phyloP scores from a whole-genome alignment of 2,797 vertebrate species.

The Hapalemur alaotrensis region DNA sequence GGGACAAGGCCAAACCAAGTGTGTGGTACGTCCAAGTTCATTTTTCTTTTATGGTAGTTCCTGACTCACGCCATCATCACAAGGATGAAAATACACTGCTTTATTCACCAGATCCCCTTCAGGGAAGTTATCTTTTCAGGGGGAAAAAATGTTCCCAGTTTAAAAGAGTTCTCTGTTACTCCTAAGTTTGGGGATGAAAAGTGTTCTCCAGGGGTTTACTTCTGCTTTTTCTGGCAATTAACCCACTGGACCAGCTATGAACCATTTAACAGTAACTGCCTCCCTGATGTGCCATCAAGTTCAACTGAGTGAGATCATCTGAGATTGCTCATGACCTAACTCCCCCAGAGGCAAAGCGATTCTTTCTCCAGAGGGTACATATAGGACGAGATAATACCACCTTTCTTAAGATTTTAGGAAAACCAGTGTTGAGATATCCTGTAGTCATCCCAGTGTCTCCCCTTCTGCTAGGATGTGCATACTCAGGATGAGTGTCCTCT shows the following conservation, averaged over 20 bases:
- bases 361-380: background rate
- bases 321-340: background rate
- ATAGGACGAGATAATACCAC: background rate
- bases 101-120: conserved; percentile 5
- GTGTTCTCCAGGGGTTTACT: conserved; percentile 31
- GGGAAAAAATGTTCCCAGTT: background rate
- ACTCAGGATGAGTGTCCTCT: background rate
- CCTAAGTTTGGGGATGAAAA: conserved; percentile 31
- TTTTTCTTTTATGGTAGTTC: conserved; percentile 4
- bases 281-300: background rate
- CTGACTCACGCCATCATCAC: background rate
- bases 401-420: conserved; percentile 3
- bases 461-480: background rate
- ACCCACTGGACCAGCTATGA: conserved; percentile 1
- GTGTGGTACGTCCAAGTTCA: conserved; percentile 23
- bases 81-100: background rate
- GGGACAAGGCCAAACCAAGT: conserved; percentile 34
- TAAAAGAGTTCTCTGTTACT: conserved; percentile 39
- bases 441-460: background rate
- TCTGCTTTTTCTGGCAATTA: conserved; percentile 55
- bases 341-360: background rate
- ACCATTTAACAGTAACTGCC: background rate
- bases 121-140: conserved; percentile 35
- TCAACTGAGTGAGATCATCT: conserved; percentile 45
- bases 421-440: background rate